Conservation (phyloP, 2,113 vertebrate genomes). For the Heloderma charlesbogerti region DNA sequence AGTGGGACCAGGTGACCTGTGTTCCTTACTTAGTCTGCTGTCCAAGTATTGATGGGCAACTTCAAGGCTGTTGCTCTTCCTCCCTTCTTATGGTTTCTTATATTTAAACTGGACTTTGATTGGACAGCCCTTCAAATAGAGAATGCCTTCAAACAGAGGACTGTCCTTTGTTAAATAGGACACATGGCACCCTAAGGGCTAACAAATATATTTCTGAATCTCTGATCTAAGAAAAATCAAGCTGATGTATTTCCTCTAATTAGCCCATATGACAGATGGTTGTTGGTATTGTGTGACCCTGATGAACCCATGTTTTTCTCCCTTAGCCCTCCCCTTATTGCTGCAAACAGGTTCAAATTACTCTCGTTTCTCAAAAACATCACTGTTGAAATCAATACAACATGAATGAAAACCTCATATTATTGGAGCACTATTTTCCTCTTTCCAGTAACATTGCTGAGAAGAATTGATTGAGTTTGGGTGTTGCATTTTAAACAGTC, state of each 20-base stretch:
- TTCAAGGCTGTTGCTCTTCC: too few species aligned
- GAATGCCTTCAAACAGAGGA: too few species aligned
- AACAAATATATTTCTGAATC: conserved; percentile 11
- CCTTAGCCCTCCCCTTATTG: background rate
- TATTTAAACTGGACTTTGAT: too few species aligned
- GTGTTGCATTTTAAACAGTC: conserved; percentile 17
- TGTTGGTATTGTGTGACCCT: background rate
- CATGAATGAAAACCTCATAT: conserved; percentile 23
- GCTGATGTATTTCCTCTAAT: background rate
- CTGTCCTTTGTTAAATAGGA: too few species aligned
- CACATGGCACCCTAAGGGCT: background rate
- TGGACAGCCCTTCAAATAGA: too few species aligned
- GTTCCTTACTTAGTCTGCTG: too few species aligned
- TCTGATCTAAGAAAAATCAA: background rate
- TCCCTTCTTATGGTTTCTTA: too few species aligned
- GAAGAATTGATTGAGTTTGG: conserved; percentile 28
- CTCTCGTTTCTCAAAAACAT: conserved; percentile 7
- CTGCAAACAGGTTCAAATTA: conserved; percentile 11
- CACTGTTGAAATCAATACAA: conserved; percentile 25
- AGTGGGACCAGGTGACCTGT: too few species aligned
- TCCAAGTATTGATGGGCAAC: too few species aligned
- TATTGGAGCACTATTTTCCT: conserved; percentile 14
- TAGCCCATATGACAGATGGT: background rate
- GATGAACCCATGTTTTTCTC: background rate
- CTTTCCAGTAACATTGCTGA: conserved; percentile 16